A percentile compares a stretch with the other conserved stretches of the same genome.
These are phyloP conservation scores for Lordiphosa mommai DNA, from an alignment of 1,140 invertebrate genomes.

Conservation along the genomic window DNA sequence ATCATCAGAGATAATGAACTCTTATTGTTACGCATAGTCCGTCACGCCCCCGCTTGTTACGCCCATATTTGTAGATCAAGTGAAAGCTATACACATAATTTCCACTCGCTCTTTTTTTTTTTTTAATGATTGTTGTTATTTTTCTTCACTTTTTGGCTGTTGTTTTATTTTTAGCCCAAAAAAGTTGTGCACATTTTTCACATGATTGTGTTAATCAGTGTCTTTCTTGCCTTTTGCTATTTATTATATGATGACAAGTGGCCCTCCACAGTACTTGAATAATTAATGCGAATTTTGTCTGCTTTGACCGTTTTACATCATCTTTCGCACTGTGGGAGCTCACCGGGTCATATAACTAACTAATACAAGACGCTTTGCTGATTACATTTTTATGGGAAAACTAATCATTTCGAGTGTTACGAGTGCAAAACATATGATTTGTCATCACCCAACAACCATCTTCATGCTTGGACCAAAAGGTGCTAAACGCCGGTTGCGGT, in stretches of 20 bases:
- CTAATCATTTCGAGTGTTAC: too few species aligned
- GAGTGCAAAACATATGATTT: not conserved
- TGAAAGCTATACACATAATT: slow-evolving; percentile 68
- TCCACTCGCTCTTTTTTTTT: slow-evolving; percentile 26
- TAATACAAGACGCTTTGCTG: too few species aligned
- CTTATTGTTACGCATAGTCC: slow-evolving; percentile 50
- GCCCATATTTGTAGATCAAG: slow-evolving; percentile 65
- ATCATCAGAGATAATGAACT: slow-evolving; percentile 27
- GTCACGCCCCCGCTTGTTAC: slow-evolving; percentile 33
- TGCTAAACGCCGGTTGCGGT: slow-evolving; percentile 54
- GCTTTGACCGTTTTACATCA: too few species aligned
- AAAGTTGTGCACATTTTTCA: slow-evolving; percentile 60
- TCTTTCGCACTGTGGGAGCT: too few species aligned
- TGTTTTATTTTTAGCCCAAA: slow-evolving; percentile 53
- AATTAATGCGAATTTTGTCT: slow-evolving; percentile 46
- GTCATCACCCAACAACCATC: too few species aligned
- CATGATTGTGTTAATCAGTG: slow-evolving; percentile 66
- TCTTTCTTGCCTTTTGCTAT: slow-evolving; percentile 22
- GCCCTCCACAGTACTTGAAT: too few species aligned
- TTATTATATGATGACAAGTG: slow-evolving; percentile 11
- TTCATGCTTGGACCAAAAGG: slow-evolving; percentile 21
- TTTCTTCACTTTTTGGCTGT: slow-evolving; percentile 20
- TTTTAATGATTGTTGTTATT: not conserved
- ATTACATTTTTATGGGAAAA: too few species aligned
- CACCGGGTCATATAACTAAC: too few species aligned